Base-by-base conservation (phyloP, 2,888 invertebrate species). In the Leucophenga maculata region DNA sequence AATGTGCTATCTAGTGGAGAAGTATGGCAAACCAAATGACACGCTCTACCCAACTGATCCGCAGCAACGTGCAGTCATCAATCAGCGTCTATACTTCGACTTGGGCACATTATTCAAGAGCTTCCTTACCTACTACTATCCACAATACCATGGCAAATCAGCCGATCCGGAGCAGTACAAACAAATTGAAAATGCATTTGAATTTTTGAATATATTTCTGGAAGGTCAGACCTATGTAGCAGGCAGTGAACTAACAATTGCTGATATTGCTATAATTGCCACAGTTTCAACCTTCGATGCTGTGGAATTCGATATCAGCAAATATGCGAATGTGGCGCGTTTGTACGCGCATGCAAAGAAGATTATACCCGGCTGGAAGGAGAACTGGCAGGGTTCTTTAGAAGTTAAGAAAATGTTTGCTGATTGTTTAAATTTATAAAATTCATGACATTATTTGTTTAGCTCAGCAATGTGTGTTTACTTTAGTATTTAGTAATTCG, bases 11-110 rank as follows among this genome's bases (percentile, higher is more conserved):
- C 90, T 96, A 82, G 93, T 90, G 14, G 93, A 93, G 87, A 93
- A 94, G 83, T 96, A 96, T 84, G 94, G 92, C 57, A 94, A 94
- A 85, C n/a, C 68, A n/a, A 91, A 93, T 76, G 93, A 93, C 79
- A 89, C 90, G 0, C 89, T 96, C 16, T 92, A 90, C 76, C 96
- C 96, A 0, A 94, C 92, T 79, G 94, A 95, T 76, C 91, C 94
- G 0, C 91, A 93, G 78, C 91, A 92, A 71, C 90, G 94, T 26
- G 95, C 94, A 0, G 39, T 93, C 0, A 93, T 96, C n/a, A 94
- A 96, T 87, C 93, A 94, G 82, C 90, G 93, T 65, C 88, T 96
- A 46, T 94, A 92, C 88, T 96, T 95, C 86, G 95, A 96, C 84
- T 90, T 93, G 79, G 94, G 93, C 11, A 93, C 92, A 0, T 88